A percentile compares a stretch with the other conserved stretches of the same genome.
Evolutionary conservation across 2,888 invertebrate species (phyloP).

Genomic region (Drosophila kanekoi): DNA sequence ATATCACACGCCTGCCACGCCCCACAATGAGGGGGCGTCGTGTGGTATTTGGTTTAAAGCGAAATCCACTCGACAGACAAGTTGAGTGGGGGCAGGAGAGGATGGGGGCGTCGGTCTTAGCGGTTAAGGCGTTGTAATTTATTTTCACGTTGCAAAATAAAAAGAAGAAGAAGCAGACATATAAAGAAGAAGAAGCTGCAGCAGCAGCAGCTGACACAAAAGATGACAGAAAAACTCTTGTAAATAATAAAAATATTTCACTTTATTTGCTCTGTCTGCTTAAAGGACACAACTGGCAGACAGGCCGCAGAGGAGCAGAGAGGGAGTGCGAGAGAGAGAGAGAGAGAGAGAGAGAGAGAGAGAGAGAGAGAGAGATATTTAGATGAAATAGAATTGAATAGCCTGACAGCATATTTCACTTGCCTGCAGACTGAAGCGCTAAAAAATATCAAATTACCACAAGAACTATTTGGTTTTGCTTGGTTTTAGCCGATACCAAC

Average conservation of each 20-base stretch:
- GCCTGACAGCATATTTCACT: slow-evolving; percentile 44
- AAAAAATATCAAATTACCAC: slow-evolving; percentile 65
- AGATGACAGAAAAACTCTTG: slow-evolving; percentile 42
- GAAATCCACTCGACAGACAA: slow-evolving; percentile 50
- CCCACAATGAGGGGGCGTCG: slow-evolving; percentile 21
- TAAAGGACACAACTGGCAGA: slow-evolving; percentile 41
- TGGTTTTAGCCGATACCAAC: slow-evolving; percentile 16
- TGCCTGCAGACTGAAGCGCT: slow-evolving; percentile 7
- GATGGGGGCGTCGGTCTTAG: background rate
- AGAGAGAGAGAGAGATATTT: slow-evolving; percentile 3
- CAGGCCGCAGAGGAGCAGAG: background rate
- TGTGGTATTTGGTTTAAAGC: slow-evolving; percentile 53
- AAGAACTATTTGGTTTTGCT: slow-evolving; percentile 57
- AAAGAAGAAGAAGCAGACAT: slow-evolving; percentile 9
- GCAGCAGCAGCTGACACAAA: slow-evolving; percentile 45
- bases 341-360: background rate
- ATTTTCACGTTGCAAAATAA: slow-evolving; percentile 52
- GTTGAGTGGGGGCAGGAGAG: background rate
- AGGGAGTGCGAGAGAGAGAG: background rate
- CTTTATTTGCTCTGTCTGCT: slow-evolving; percentile 63
- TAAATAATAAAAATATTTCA: slow-evolving; percentile 69
- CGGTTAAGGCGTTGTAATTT: slow-evolving; percentile 59
- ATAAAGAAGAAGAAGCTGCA: background rate
- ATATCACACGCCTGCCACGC: slow-evolving; percentile 55
- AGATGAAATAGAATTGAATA: slow-evolving; percentile 38